Conservation (phyloP, 2,113 vertebrate genomes). For the Centropus bengalensis region DNA sequence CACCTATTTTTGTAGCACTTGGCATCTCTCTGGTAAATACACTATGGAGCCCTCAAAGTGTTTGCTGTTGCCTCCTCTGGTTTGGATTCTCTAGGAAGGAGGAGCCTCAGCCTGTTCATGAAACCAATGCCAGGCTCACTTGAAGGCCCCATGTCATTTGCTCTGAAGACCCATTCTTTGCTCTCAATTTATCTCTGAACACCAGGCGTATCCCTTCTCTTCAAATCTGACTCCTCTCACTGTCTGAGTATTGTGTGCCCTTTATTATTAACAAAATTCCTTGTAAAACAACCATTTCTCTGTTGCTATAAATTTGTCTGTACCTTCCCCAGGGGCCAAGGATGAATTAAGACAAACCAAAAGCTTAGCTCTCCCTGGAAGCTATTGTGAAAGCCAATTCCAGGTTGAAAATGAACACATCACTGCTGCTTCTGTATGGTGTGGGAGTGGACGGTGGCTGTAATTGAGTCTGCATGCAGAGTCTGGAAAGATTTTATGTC, state of each 20-base stretch:
- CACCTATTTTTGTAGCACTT: not conserved
- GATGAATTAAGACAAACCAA: not conserved
- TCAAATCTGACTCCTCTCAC: not conserved
- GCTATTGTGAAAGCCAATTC: not conserved
- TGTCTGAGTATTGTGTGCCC: not conserved
- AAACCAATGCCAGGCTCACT: not conserved
- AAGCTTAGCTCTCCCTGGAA: not conserved
- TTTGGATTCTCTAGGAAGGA: not conserved
- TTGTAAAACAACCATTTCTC: not conserved
- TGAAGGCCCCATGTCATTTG: not conserved
- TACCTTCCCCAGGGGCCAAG: not conserved
- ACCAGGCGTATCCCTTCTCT: not conserved
- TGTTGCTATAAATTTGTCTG: not conserved
- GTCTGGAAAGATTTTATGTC: not conserved
- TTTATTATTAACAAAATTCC: not conserved
- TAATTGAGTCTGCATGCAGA: not conserved
- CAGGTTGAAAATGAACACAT: not conserved
- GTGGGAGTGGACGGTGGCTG: not conserved
- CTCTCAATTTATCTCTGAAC: not conserved
- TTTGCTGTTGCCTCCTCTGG: not conserved
- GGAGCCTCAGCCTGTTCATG: not conserved
- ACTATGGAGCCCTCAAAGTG: not conserved
- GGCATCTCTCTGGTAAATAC: not conserved
- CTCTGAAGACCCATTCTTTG: not conserved
- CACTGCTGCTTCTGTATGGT: not conserved